Conservation (phyloP, 2,888 invertebrate genomes). For the Hypercompe scribonia region DNA sequence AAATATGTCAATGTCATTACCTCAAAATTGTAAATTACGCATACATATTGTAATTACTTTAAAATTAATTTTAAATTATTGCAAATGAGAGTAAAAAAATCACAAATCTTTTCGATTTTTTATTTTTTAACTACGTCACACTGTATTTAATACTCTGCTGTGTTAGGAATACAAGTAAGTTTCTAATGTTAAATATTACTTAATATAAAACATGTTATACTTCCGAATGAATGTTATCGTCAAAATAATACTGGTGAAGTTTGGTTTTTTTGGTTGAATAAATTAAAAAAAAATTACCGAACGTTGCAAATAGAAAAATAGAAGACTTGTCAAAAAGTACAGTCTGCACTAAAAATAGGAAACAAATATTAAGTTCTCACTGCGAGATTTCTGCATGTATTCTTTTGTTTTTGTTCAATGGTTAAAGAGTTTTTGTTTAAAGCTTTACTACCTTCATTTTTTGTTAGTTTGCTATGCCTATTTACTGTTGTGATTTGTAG, state of each 20-base stretch:
- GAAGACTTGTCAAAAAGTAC: neutral
- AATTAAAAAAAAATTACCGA: no score
- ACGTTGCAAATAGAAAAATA: neutral
- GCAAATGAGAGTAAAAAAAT: neutral
- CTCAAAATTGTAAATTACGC: neutral
- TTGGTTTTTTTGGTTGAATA: no score
- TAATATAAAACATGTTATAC: no score
- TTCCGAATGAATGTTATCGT: no score
- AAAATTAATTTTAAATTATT: neutral
- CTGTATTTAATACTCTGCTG: no score
- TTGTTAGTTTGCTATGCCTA: neutral
- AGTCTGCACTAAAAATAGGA: neutral
- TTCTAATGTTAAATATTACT: no score
- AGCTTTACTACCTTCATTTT: neutral
- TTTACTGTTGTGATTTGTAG: neutral
- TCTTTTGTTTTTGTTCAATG: neutral
- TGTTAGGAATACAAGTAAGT: no score
- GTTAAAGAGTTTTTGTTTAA: neutral
- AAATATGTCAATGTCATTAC: neutral
- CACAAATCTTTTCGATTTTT: neutral
- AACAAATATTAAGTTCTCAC: neutral
- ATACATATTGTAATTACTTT: neutral
- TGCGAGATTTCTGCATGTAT: neutral
- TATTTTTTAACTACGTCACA: no score
- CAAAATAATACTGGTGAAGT: no score